A percentile compares a stretch with the other conserved stretches of the same genome.
These are phyloP conservation scores for Omphaloscelis lunosa DNA, from an alignment of 2,888 invertebrate genomes.

Conservation along the genomic window DNA sequence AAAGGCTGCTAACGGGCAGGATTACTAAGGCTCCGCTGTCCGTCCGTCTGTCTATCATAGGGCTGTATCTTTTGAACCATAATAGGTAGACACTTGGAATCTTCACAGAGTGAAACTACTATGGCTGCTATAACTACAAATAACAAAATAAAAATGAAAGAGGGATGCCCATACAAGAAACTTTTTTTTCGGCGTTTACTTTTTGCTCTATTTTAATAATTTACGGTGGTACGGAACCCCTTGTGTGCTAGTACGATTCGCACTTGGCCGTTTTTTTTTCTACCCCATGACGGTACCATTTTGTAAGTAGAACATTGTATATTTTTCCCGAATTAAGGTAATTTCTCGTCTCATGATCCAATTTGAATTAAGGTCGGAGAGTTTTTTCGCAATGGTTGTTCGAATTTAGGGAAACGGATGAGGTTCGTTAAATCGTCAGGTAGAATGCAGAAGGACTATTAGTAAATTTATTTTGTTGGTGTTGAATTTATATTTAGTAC, in stretches of 20 bases:
- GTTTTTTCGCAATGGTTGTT: conserved; percentile 62
- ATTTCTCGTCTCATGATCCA: conserved; percentile 71
- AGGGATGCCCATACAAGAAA: neutral
- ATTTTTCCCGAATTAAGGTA: conserved; percentile 71
- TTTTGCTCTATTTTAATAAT: neutral
- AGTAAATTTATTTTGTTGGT: neutral
- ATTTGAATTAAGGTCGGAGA: conserved; percentile 67
- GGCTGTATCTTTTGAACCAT: neutral
- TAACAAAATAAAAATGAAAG: neutral
- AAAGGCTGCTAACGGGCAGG: too few species aligned
- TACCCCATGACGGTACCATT: conserved; percentile 55
- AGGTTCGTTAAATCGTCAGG: conserved; percentile 30
- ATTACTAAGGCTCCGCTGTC: neutral
- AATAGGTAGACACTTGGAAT: neutral
- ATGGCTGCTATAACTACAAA: neutral
- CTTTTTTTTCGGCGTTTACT: neutral
- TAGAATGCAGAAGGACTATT: neutral
- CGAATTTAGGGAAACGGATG: conserved; percentile 52
- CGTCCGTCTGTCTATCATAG: neutral
- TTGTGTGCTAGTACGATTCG: neutral
- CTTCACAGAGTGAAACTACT: neutral
- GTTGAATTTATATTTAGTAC: too few species aligned
- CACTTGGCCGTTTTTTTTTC: conserved; percentile 30
- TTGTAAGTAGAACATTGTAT: conserved; percentile 65
- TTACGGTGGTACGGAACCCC: neutral